Evolutionary conservation across 1,140 invertebrate genomes (phyloP).

Genomic region (Bombus breviceps): DNA sequence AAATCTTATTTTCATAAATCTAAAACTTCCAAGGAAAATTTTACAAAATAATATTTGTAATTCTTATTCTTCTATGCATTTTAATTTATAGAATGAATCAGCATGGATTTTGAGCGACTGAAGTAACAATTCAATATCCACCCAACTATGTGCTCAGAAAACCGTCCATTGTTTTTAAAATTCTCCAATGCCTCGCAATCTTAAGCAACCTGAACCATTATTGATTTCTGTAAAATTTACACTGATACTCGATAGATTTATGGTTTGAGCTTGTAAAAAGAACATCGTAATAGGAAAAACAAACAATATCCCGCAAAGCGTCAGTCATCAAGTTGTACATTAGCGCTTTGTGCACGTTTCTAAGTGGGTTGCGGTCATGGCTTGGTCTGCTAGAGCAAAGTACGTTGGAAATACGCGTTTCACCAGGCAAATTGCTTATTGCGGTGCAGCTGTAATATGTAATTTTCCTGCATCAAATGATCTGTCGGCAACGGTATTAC

Average conservation of each 20-base stretch:
- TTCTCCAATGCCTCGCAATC: no score
- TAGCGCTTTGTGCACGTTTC: slow-evolving; percentile 25
- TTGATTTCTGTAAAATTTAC: not conserved
- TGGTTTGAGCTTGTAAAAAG: not conserved
- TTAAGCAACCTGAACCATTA: not conserved
- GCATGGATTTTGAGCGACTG: no score
- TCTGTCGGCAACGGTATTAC: slow-evolving; percentile 25
- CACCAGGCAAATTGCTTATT: slow-evolving; percentile 42
- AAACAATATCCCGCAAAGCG: not conserved
- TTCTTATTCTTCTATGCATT: not conserved
- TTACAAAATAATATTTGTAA: not conserved
- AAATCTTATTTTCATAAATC: not conserved
- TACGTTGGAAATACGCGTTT: slow-evolving; percentile 42
- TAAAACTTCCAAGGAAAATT: not conserved
- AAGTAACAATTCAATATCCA: no score
- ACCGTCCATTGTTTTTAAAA: no score
- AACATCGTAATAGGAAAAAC: not conserved
- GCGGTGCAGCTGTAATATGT: slow-evolving; percentile 36
- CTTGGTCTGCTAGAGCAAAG: not conserved
- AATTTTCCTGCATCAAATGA: slow-evolving; percentile 46
- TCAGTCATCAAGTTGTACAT: not conserved
- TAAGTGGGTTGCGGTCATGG: slow-evolving; percentile 32
- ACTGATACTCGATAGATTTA: not conserved
- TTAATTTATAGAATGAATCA: not conserved
- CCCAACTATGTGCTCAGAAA: no score